Conservation (phyloP, 2,113 vertebrate species). For the Daubentonia madagascariensis region DNA sequence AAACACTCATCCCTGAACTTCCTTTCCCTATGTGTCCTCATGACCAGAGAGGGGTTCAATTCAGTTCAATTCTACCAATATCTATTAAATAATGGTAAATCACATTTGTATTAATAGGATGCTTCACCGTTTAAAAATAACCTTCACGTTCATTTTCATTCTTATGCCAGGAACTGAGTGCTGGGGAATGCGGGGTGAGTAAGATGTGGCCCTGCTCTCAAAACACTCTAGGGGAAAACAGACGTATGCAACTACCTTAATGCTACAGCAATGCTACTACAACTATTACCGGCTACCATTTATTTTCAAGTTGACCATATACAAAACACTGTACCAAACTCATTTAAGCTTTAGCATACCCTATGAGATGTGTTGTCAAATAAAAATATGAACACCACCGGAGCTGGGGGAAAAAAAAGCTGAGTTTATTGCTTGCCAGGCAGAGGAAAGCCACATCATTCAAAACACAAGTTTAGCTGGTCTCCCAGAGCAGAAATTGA, state of each 20-base stretch:
- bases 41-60: background rate
- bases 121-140: background rate
- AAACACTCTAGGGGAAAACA: background rate
- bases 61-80: background rate
- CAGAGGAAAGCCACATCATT: background rate
- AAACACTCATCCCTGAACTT: background rate
- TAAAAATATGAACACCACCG: background rate
- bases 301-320: background rate
- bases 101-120: background rate
- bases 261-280: background rate
- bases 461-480: background rate
- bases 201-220: background rate
- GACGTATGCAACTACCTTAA: background rate
- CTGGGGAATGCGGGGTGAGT: background rate
- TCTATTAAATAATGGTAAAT: background rate
- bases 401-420: background rate
- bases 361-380: background rate
- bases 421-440: background rate
- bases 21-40: background rate
- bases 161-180: background rate
- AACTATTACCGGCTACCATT: background rate
- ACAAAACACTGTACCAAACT: background rate
- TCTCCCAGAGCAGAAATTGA: background rate
- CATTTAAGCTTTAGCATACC: background rate
- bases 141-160: background rate